Percentiles rank a stretch among this genome's conserved stretches.
Evolutionary conservation across 2,888 invertebrate species (phyloP).

Genomic region (Diarsia mendica): DNA sequence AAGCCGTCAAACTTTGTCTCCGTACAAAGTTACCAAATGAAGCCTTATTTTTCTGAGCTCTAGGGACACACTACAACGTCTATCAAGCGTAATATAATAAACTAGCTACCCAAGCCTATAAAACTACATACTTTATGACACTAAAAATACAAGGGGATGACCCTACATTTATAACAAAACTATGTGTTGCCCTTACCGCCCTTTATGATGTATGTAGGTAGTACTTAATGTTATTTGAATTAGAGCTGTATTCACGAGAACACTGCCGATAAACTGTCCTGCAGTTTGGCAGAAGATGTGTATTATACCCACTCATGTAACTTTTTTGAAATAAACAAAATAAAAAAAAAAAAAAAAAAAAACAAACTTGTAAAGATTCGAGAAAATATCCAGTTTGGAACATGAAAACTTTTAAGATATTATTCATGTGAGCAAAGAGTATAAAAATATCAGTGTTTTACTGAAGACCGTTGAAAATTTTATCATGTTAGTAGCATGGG

Average conservation of each 20-base stretch:
- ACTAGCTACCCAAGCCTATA: constrained; percentile 33
- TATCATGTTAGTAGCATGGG: background rate
- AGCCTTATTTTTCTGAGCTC: constrained; percentile 18
- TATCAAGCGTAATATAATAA: constrained; percentile 20
- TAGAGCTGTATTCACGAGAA: too few relatives aligned
- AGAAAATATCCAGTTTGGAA: constrained; percentile 29
- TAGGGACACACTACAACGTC: constrained; percentile 15
- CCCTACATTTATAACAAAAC: too few relatives aligned
- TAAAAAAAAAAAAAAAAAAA: too few relatives aligned
- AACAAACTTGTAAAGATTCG: constrained; percentile 35
- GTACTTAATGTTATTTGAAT: too few relatives aligned
- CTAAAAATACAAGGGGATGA: too few relatives aligned
- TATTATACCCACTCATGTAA: too few relatives aligned
- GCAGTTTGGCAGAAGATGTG: too few relatives aligned
- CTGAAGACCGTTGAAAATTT: too few relatives aligned
- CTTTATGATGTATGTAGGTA: too few relatives aligned
- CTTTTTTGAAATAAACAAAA: too few relatives aligned
- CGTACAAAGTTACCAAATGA: constrained; percentile 22
- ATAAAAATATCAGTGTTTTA: background rate
- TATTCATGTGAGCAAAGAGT: background rate
- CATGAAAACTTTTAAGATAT: constrained; percentile 23
- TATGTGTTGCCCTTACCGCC: too few relatives aligned
- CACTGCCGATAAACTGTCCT: too few relatives aligned
- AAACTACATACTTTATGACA: constrained; percentile 31
- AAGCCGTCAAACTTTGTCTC: background rate